A percentile compares a stretch with the other conserved stretches of the same genome.
Evolutionary conservation across 1,140 invertebrate species (phyloP).

Genomic region (Lethocerus indicus): DNA sequence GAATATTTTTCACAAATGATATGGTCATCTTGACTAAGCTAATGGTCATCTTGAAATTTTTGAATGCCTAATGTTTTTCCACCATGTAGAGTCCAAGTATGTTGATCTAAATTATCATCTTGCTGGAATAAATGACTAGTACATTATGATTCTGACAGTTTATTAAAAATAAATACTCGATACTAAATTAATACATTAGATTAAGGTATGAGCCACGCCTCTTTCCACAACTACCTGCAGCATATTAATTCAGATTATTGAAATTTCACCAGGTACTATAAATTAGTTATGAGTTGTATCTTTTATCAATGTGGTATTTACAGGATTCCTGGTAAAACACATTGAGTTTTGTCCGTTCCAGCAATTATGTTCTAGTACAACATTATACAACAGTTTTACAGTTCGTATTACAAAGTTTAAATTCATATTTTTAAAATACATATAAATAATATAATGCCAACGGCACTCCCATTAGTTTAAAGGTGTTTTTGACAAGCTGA

Average conservation of each 20-base stretch:
- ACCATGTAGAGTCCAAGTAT: conserved; percentile 84
- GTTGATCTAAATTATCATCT: conserved; percentile 59
- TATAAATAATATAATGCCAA: no score
- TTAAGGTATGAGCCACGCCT: conserved; percentile 45
- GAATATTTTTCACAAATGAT: conserved; percentile 71
- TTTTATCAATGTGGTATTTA: background rate
- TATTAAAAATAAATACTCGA: background rate
- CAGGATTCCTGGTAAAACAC: no score
- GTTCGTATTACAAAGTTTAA: no score
- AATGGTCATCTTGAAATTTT: conserved; percentile 71
- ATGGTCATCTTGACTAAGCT: conserved; percentile 59
- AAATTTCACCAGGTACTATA: no score
- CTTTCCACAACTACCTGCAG: conserved; percentile 45
- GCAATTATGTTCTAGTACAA: no score
- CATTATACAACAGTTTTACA: no score
- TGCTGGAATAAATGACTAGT: conserved; percentile 87
- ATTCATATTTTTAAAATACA: no score
- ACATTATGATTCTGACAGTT: conserved; percentile 3
- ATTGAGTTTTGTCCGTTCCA: no score
- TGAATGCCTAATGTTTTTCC: conserved; percentile 84
- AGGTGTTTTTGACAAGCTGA: no score
- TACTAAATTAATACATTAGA: background rate
- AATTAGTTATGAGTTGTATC: background rate
- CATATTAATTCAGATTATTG: background rate
- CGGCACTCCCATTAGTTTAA: no score